Evolutionary conservation across 1,140 invertebrate species (phyloP).

Genomic region (Pogonognathellus flavescens): DNA sequence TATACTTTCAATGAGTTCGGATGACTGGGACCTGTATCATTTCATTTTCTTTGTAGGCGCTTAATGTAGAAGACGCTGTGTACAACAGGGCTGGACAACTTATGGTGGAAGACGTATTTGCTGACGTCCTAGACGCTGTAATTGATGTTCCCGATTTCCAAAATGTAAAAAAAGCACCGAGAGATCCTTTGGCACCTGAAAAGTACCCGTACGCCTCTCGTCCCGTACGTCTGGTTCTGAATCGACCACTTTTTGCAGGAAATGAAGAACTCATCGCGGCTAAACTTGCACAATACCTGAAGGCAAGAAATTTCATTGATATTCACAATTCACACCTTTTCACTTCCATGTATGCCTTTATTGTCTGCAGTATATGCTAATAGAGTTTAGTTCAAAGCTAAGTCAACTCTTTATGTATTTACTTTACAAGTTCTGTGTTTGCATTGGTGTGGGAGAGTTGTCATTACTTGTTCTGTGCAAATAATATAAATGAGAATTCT

Average conservation of each 20-base stretch:
- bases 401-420: neutral
- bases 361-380: neutral
- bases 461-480: neutral
- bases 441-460: neutral
- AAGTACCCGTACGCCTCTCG: constrained; percentile 34
- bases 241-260: constrained; percentile 57
- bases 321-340: neutral
- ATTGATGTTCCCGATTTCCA: neutral
- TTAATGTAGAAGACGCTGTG: neutral
- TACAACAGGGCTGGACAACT: neutral
- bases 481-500: neutral
- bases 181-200: neutral
- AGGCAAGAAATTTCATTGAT: constrained; percentile 29
- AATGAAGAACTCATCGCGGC: constrained; percentile 50
- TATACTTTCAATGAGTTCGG: no score
- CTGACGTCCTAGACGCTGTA: constrained; percentile 14
- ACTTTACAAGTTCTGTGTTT: neutral
- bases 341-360: neutral
- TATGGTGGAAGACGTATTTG: constrained; percentile 30
- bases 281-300: constrained; percentile 53
- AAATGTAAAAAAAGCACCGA: neutral
- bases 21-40: no score
- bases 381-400: neutral
- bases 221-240: constrained; percentile 60
- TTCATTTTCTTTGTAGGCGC: neutral